Evolutionary conservation across 2,113 vertebrate genomes (phyloP), one percentile per base, ranked within the genome.

Genomic region (Salvelinus namaycush): DNA sequence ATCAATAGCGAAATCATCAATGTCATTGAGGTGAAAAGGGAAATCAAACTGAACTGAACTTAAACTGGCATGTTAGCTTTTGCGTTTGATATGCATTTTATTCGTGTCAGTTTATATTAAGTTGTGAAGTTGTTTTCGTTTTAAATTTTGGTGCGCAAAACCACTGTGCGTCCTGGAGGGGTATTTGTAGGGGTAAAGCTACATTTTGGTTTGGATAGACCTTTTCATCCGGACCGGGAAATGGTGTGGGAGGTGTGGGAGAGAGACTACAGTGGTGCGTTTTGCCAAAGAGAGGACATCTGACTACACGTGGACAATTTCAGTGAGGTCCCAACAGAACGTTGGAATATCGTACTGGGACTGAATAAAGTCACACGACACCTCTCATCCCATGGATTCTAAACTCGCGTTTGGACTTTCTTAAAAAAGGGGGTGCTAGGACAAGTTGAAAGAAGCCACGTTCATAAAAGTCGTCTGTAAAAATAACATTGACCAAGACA

Each of bases 401-500:
- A 89, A 87, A 86, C 77, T 76, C 67, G 72, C 76, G 77, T 86
- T 85, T 90, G 90, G 90, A 92, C 86, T 86, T 78, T 79, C 83
- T 88, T 88, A 88, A 88, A 87, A 79, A 85, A 64, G 83, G 82
- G 83, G 72, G 84, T 86, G 84, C 87, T 83, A 72, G 84, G 86
- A 82, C 81, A 89, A 84, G 85, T 88, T 74, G 75, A 83, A 82
- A 86, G 85, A 86, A 89, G 83, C 87, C 88, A 83, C 86, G 84
- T 89, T 89, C 82, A 83, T 79, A 87, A 84, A 89, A 91, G 84
- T 82, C 76, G 80, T 84, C 87, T 90, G 85, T 91, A 90, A 92
- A 92, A 90, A 91, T 90, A 92, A 90, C 86, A 85, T 86, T 83
- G 84, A 87, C 88, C 86, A 75, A 84, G 85, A 85, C 83, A 79